phyloP scores from a whole-genome alignment of 2,113 vertebrate species.

The human region GRCh38 chr7:155356001-155356500 shows the following conservation, averaged over 20 bases:
- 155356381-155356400: not conserved
- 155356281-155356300: not conserved
- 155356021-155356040: accelerated
- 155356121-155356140: not conserved
- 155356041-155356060: not conserved
- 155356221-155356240: not conserved
- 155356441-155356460: not conserved
- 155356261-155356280: not conserved
- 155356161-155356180: too few species aligned
- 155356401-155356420: too few species aligned
- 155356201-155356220: accelerated
- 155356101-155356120: accelerated
- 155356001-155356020: too few species aligned
- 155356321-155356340: not conserved
- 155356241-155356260: too few species aligned
- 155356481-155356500: not conserved
- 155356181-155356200: not conserved
- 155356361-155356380: too few species aligned
- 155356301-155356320: not conserved
- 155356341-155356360: not conserved
- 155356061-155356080: not conserved
- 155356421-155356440: not conserved
- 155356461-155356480: not conserved
- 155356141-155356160: not conserved
- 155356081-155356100: accelerated